phyloP scores from a whole-genome alignment of 2,113 vertebrate genomes.

The Saccopteryx bilineata region DNA sequence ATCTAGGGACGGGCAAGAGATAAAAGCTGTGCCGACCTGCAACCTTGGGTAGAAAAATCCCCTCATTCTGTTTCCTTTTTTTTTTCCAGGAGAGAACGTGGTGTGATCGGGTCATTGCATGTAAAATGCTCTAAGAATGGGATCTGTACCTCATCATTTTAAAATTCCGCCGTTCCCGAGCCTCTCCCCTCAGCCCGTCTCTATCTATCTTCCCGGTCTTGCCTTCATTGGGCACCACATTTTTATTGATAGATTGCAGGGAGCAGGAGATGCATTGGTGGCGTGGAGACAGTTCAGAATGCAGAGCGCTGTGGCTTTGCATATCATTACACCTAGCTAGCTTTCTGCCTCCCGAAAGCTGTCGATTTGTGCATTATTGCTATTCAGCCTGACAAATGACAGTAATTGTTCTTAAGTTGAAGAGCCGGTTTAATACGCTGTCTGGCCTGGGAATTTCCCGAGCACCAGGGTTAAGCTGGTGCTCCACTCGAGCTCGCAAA shows the following conservation, averaged over 20 bases:
- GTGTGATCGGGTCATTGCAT: conserved; percentile 88
- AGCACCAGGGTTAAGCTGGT: conserved; percentile 89
- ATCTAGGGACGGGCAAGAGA: conserved; percentile 52
- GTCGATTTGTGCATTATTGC: conserved; percentile 94
- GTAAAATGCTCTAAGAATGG: conserved; percentile 88
- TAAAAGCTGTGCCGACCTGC: conserved; percentile 57
- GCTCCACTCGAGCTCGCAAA: conserved; percentile 88
- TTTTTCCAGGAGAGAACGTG: conserved; percentile 81
- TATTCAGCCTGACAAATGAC: conserved; percentile 94
- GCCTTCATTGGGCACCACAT: conserved; percentile 89
- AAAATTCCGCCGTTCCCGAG: conserved; percentile 90
- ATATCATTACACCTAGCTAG: conserved; percentile 91
- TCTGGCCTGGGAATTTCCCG: conserved; percentile 91
- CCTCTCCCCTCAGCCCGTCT: conserved; percentile 85
- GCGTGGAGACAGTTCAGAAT: conserved; percentile 89
- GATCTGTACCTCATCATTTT: conserved; percentile 89
- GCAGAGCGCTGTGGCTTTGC: conserved; percentile 90
- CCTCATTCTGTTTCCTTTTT: conserved; percentile 78
- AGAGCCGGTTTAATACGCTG: conserved; percentile 92
- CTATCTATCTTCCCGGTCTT: conserved; percentile 91
- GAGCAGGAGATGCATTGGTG: conserved; percentile 91
- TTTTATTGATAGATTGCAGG: conserved; percentile 92
- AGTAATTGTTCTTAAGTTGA: conserved; percentile 95
- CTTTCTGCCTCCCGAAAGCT: conserved; percentile 92
- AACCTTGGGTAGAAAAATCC: conserved; percentile 83